Evolutionary conservation across 2,888 invertebrate species (phyloP).

Genomic region (Conus canariensis): DNA sequence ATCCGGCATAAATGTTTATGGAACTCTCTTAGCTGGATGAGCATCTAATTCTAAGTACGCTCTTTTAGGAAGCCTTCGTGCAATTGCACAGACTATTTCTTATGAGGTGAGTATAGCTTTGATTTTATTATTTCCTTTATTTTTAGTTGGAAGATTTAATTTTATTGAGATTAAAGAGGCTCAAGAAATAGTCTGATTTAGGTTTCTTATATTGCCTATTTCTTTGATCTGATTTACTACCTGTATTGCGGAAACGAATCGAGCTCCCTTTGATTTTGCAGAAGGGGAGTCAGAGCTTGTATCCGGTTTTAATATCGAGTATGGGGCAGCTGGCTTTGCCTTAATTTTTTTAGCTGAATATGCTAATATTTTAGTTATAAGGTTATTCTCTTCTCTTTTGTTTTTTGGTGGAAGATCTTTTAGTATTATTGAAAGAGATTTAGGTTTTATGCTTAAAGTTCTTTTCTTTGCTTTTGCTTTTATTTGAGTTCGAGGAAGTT

Average conservation of each 20-base stretch:
- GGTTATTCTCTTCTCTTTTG: background rate
- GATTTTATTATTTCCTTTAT: background rate
- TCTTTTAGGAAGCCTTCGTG: background rate
- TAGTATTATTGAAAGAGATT: background rate
- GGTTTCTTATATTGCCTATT: background rate
- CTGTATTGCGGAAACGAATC: background rate
- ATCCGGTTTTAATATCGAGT: background rate
- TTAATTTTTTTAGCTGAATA: constrained; percentile 1
- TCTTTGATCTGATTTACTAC: background rate
- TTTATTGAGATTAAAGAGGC: background rate
- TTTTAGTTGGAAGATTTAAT: background rate
- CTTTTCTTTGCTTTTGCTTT: background rate
- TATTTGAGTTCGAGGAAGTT: background rate
- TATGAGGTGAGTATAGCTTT: background rate
- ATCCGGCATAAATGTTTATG: background rate
- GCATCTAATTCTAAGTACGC: background rate
- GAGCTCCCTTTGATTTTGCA: background rate
- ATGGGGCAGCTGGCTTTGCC: background rate
- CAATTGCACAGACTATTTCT: constrained; percentile 14
- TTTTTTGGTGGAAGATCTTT: background rate
- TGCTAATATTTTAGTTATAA: constrained; percentile 1
- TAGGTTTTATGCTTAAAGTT: background rate
- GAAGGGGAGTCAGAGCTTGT: background rate
- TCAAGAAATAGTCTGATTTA: background rate
- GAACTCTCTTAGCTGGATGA: background rate